Evolutionary conservation across 2,113 vertebrate genomes (phyloP).

Genomic region (Mirza zaza): DNA sequence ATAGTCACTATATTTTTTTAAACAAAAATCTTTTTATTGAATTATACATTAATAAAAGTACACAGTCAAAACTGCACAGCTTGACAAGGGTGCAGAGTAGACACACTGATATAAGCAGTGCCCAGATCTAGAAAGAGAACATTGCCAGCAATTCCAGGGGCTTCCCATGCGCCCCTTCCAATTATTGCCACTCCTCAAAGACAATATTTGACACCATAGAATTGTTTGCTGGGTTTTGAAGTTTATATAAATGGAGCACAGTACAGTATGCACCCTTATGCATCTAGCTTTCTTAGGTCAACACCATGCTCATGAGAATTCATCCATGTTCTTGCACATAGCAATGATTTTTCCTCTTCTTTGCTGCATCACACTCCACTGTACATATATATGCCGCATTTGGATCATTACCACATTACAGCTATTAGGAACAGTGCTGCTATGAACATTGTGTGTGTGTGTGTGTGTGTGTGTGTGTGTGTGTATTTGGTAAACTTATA

Average conservation of each 20-base stretch:
- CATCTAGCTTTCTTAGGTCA: neutral
- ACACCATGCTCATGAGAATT: neutral
- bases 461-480: neutral
- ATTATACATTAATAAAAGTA: neutral
- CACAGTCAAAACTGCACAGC: neutral
- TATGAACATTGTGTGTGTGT: neutral
- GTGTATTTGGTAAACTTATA: neutral
- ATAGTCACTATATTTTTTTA: neutral
- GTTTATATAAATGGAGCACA: neutral
- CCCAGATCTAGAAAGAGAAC: neutral
- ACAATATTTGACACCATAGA: neutral
- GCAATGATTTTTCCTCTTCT: neutral
- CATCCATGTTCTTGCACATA: rapidly evolving
- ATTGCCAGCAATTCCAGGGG: neutral
- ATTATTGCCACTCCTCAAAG: neutral
- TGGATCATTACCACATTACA: neutral
- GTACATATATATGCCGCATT: too few species aligned
- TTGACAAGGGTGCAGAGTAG: neutral
- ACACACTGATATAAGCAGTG: too few species aligned
- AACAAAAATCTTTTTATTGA: neutral
- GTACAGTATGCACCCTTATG: too few species aligned
- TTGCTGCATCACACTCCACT: too few species aligned
- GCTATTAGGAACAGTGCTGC: neutral
- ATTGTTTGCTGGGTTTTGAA: neutral
- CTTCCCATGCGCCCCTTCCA: neutral